Conservation (phyloP, 2,113 vertebrate species). For the Engraulis encrasicolus region DNA sequence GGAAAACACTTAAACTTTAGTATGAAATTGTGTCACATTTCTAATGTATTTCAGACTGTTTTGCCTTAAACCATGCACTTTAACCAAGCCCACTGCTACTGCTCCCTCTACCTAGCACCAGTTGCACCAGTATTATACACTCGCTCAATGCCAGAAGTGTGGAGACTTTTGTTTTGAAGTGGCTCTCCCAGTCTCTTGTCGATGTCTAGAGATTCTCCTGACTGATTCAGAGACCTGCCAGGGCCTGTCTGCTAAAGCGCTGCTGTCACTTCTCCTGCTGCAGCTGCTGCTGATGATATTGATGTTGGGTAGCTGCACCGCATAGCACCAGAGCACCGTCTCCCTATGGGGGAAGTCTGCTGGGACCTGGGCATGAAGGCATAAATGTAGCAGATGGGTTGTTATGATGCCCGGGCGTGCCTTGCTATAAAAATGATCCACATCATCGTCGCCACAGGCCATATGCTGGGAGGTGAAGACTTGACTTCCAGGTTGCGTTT, state of each 20-base stretch:
- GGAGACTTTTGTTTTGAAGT: too few species aligned
- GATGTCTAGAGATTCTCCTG: neutral
- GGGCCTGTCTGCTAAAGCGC: too few species aligned
- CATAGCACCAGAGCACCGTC: neutral
- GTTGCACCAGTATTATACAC: too few species aligned
- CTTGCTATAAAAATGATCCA: neutral
- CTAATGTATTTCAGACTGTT: too few species aligned
- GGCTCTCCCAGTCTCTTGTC: neutral
- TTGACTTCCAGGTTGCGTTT: neutral
- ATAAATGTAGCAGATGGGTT: slow-evolving; percentile 3
- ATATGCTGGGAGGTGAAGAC: neutral
- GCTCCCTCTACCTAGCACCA: too few species aligned
- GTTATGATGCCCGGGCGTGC: neutral
- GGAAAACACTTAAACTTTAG: too few species aligned
- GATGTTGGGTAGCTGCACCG: neutral
- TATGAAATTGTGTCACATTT: too few species aligned
- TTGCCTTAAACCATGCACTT: too few species aligned
- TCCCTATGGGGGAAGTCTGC: neutral
- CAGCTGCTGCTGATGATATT: neutral
- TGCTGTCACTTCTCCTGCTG: too few species aligned
- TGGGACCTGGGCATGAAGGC: slow-evolving; percentile 10
- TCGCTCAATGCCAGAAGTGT: too few species aligned
- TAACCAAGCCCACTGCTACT: too few species aligned
- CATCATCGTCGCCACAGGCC: neutral
- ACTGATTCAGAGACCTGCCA: neutral